Conservation (phyloP, 2,113 vertebrate genomes). For the Elachura formosa region DNA sequence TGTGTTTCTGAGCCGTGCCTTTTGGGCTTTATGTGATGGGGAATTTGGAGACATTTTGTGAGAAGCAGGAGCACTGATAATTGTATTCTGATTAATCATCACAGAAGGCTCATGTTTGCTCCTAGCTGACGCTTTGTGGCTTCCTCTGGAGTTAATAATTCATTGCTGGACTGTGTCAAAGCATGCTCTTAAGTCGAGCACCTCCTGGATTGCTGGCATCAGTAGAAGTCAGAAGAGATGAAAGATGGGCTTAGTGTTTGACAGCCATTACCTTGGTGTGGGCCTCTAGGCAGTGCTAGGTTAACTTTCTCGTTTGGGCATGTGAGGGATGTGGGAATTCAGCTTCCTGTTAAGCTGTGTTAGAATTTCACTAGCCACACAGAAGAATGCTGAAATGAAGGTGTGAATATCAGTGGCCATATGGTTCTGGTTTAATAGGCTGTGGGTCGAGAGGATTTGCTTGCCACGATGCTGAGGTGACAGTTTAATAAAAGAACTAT, state of each 20-base stretch:
- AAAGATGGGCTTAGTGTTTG: conserved; percentile 44
- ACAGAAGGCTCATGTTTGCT: neutral
- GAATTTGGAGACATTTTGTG: neutral
- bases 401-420: neutral
- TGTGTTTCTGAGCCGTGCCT: neutral
- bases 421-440: neutral
- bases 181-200: conserved; percentile 39
- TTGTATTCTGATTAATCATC: conserved; percentile 36
- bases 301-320: neutral
- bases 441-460: neutral
- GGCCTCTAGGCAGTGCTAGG: neutral
- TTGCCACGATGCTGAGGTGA: neutral
- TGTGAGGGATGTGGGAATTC: neutral
- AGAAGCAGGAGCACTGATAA: conserved; percentile 41
- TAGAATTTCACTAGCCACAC: neutral
- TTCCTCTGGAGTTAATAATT: conserved; percentile 63
- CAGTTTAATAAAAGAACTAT: neutral
- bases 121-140: conserved; percentile 5
- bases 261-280: neutral
- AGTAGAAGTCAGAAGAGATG: conserved; percentile 11
- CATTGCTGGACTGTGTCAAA: conserved; percentile 52
- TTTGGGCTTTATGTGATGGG: neutral
- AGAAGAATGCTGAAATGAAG: neutral
- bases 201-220: conserved; percentile 37
- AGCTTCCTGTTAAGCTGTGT: neutral